These are phyloP conservation scores for Petrophora chlorosata DNA, from an alignment of 2,888 invertebrate species.

Conservation along the genomic window DNA sequence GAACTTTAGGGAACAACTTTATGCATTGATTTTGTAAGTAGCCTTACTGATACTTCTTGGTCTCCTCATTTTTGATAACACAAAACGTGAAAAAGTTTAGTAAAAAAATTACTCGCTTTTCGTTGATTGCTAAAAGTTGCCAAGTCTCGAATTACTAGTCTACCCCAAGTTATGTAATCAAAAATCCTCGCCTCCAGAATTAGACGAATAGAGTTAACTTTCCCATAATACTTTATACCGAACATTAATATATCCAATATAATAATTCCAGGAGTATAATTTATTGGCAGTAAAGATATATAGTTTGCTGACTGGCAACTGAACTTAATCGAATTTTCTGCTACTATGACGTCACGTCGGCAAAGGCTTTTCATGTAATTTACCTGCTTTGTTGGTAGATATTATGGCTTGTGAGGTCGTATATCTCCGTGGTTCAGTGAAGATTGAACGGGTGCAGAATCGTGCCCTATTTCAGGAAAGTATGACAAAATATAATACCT, in stretches of 20 bases:
- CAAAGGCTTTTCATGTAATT: conserved; percentile 58
- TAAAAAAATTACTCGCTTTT: too few species aligned
- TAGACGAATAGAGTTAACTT: conserved; percentile 13
- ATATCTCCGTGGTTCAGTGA: conserved; percentile 66
- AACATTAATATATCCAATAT: conserved; percentile 52
- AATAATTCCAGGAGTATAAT: conserved; percentile 58
- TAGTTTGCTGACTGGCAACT: conserved; percentile 65
- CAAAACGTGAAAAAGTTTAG: too few species aligned
- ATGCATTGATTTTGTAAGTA: neutral
- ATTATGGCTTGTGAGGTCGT: conserved; percentile 65
- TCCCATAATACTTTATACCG: conserved; percentile 12
- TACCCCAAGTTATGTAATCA: conserved; percentile 28
- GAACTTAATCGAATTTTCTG: conserved; percentile 74
- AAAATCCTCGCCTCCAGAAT: conserved; percentile 6
- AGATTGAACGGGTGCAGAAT: conserved; percentile 66
- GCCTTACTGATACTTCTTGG: too few species aligned
- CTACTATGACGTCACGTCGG: conserved; percentile 63
- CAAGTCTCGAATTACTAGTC: too few species aligned
- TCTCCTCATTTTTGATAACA: too few species aligned
- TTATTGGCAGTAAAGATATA: conserved; percentile 57
- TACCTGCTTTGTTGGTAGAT: conserved; percentile 60
- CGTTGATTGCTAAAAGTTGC: too few species aligned
- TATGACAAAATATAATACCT: too few species aligned
- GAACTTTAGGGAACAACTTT: conserved; percentile 6
- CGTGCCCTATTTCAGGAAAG: conserved; percentile 41